Evolutionary conservation across 2,888 invertebrate species (phyloP).

Genomic region (Amphipyra berbera): DNA sequence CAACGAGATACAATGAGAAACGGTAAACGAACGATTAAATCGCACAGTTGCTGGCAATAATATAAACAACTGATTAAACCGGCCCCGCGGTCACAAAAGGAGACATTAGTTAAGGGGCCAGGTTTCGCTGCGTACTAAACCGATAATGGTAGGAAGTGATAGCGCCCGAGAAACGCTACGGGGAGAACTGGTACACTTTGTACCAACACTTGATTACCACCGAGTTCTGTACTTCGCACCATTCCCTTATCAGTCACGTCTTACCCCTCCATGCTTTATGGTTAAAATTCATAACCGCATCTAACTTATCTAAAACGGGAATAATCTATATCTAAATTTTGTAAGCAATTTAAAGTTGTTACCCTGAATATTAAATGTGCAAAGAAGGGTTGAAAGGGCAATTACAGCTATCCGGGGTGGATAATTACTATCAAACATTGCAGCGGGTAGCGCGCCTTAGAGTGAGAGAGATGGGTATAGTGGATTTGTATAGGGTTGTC

Average conservation of each 20-base stretch:
- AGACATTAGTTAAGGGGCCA: constrained; percentile 85
- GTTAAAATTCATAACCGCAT: constrained; percentile 55
- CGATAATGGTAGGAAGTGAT: constrained; percentile 86
- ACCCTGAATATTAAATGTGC: constrained; percentile 72
- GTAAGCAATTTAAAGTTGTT: constrained; percentile 69
- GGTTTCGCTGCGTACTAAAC: constrained; percentile 75
- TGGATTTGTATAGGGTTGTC: constrained; percentile 58
- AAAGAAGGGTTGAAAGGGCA: constrained; percentile 75
- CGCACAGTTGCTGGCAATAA: constrained; percentile 84
- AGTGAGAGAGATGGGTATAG: constrained; percentile 51
- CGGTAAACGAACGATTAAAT: constrained; percentile 87
- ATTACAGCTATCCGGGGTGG: constrained; percentile 68
- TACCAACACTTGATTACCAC: constrained; percentile 70
- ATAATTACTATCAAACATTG: constrained; percentile 70
- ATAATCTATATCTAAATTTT: constrained; percentile 63
- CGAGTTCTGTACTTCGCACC: constrained; percentile 52
- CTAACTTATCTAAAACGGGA: constrained; percentile 46
- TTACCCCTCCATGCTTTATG: constrained; percentile 51
- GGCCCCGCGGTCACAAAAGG: constrained; percentile 85
- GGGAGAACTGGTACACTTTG: constrained; percentile 76
- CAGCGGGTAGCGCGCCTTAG: constrained; percentile 57
- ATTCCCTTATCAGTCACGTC: constrained; percentile 67
- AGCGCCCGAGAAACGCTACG: constrained; percentile 66
- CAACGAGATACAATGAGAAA: constrained; percentile 82
- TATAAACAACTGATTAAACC: constrained; percentile 89